Conservation (phyloP, 2,113 vertebrate species). For the Micronisus gabar region DNA sequence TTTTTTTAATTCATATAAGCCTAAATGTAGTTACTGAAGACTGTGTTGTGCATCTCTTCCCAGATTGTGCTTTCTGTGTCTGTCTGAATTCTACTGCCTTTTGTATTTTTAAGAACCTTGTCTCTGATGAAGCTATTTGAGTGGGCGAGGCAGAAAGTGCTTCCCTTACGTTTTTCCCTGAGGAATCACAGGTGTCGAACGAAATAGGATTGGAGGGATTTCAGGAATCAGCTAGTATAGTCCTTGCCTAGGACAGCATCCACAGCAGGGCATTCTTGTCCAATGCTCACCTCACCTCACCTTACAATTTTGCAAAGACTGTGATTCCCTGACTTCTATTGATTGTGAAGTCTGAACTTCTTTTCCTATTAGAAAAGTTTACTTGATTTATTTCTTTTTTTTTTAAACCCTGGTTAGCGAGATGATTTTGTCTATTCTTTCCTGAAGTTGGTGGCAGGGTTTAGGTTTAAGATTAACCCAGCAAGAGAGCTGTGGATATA, state of each 20-base stretch:
- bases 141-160: background rate
- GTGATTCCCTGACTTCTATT: background rate
- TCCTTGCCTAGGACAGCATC: background rate
- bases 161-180: background rate
- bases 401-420: background rate
- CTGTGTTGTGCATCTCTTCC: background rate
- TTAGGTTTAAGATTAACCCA: background rate
- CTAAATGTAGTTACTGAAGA: background rate
- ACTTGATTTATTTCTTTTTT: background rate
- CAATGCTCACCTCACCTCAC: background rate
- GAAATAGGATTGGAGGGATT: slow-evolving; percentile 3
- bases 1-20: background rate
- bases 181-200: background rate
- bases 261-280: background rate
- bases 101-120: background rate
- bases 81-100: background rate
- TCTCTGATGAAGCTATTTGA: background rate
- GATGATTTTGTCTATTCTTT: background rate
- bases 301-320: background rate
- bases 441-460: background rate
- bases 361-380: background rate
- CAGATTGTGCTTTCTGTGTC: background rate
- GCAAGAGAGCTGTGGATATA: background rate
- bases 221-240: background rate
- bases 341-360: background rate